Conservation (phyloP, 1,140 invertebrate genomes). For the Pseudomyrmex flavicornis region DNA sequence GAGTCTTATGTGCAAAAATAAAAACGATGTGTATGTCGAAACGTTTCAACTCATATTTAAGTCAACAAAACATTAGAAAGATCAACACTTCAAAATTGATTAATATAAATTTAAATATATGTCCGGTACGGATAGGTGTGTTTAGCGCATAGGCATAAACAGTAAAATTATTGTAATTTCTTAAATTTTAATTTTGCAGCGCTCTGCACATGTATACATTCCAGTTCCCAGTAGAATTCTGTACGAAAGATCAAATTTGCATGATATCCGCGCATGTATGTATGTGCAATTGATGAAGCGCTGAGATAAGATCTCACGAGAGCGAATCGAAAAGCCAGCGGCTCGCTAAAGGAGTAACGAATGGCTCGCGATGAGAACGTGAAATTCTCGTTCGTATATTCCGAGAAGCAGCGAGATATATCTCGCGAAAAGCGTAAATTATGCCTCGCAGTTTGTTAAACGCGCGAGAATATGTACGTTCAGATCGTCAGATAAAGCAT, state of each 20-base stretch:
- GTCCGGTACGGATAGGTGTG: too few species aligned
- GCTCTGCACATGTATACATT: background rate
- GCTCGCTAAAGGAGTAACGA: background rate
- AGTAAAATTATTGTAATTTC: too few species aligned
- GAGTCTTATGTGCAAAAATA: too few species aligned
- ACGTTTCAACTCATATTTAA: too few species aligned
- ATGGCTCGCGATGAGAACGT: slow-evolving; percentile 5
- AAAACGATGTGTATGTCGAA: too few species aligned
- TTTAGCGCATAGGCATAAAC: too few species aligned
- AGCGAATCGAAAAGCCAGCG: slow-evolving; percentile 1
- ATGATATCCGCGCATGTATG: background rate
- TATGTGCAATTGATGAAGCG: background rate
- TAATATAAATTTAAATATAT: too few species aligned
- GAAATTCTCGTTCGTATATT: slow-evolving; percentile 2
- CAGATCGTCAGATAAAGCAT: slow-evolving; percentile 1
- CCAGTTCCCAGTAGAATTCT: background rate
- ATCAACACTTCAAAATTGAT: too few species aligned
- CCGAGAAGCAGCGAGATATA: background rate
- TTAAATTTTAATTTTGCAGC: background rate
- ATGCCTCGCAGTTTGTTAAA: slow-evolving; percentile 34
- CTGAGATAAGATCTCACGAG: background rate
- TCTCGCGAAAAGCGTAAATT: slow-evolving; percentile 46
- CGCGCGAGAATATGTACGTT: slow-evolving; percentile 22
- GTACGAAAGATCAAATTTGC: background rate
- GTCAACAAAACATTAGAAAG: too few species aligned